Base-by-base conservation (phyloP, 2,113 vertebrate genomes). In the Chaenogobius annularis region DNA sequence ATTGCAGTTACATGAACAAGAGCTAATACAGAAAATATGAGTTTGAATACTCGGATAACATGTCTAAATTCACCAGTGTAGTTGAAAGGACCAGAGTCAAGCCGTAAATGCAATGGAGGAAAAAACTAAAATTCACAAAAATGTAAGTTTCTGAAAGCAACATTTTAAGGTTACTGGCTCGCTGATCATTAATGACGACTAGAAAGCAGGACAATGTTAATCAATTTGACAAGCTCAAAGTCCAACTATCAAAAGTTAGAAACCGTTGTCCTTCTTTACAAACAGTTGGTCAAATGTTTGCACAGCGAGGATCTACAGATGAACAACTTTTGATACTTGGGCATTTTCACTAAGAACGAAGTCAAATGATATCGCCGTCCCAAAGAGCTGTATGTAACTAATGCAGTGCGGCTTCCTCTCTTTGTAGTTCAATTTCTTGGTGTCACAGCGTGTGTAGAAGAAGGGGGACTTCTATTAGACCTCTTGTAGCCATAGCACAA, bases 381-480 rank as follows among this genome's bases (percentile, higher is more conserved):
- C 47, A 72, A 78, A 35, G 67, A 73, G 79, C 79, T 63, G 23
- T 26, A n/a, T 26, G 64, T 78, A 73, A 80, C 87, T 79, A 83
- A 90, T 84, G 86, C 90, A 91, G 91, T 88, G 91, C 50, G 19
- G n/a, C 91, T 82, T 78, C 73, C 72, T 73, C 84, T 61, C 58
- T 87, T 75, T 71, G 79, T 68, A 50, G 56, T 72, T 70, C 52
- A 56, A 64, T 77, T 76, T 71, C 77, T 78, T 68, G 85, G 83
- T 80, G 75, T 89, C 77, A 82, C 40, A 83, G 72, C 70, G 92
- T 93, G 93, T 94, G 92, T 89, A 94, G 93, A 94, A 94, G 92
- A 94, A 94, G 93, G 93, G 93, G 93, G 92, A 94, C 88, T 85
- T 90, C 87, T 82, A 66, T 83, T 88, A 87, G 90, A 92, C 92